These are phyloP conservation scores for Benitochromis conjunctus DNA, from an alignment of 2,113 vertebrate genomes.

Conservation along the genomic window DNA sequence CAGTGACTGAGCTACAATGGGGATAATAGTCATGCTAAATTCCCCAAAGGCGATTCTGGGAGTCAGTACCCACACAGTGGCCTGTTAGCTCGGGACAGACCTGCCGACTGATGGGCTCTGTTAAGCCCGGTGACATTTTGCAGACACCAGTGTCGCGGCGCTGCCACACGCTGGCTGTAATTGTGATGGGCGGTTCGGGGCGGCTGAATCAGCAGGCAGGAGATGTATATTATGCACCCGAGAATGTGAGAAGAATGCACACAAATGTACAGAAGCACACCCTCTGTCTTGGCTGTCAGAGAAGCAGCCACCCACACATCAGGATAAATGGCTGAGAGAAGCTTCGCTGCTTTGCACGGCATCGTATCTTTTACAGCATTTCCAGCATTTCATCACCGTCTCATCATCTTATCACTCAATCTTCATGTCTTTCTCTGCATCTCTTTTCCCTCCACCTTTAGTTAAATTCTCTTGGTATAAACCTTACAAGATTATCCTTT, in stretches of 20 bases:
- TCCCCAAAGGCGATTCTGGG: neutral
- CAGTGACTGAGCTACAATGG: neutral
- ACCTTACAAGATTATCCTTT: neutral
- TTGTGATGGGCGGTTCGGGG: conserved; percentile 23
- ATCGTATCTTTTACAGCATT: neutral
- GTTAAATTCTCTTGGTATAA: neutral
- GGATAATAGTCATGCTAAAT: neutral
- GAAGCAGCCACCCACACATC: conserved; percentile 5
- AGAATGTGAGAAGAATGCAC: neutral
- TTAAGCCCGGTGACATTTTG: conserved; percentile 39
- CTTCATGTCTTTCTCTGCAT: neutral
- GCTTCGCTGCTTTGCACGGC: neutral
- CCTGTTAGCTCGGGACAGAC: conserved; percentile 1
- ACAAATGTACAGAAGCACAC: conserved; percentile 3
- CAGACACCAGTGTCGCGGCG: conserved; percentile 14
- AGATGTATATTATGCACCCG: conserved; percentile 12
- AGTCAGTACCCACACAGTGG: neutral
- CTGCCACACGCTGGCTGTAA: conserved; percentile 11
- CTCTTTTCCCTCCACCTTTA: neutral
- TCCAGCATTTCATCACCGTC: conserved; percentile 9
- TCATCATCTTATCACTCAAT: conserved; percentile 1
- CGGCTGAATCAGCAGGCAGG: conserved; percentile 36
- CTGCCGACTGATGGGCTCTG: conserved; percentile 6
- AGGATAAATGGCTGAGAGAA: conserved; percentile 15
- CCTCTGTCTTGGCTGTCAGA: conserved; percentile 14